Percentiles rank a stretch among this genome's conserved stretches.
Conservation (phyloP, 2,797 vertebrate species). For the Loriculus beryllinus region DNA sequence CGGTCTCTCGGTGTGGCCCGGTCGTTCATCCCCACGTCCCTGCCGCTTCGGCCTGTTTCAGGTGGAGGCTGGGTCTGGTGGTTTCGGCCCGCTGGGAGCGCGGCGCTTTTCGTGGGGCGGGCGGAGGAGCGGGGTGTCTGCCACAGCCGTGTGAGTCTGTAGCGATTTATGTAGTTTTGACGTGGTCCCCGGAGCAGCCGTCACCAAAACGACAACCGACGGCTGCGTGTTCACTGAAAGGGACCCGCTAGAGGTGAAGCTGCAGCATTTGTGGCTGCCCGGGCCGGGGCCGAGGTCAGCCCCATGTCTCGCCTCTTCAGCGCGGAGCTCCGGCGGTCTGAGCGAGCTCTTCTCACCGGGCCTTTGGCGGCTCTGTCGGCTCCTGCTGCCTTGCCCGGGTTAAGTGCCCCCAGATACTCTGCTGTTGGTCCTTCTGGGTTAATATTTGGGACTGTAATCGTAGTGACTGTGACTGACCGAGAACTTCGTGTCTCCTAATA, state of each 20-base stretch:
- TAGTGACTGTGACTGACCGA: fast-evolving
- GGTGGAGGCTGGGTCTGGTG: not conserved
- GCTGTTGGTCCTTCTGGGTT: fast-evolving
- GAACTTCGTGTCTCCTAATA: fast-evolving
- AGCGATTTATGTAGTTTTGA: fast-evolving
- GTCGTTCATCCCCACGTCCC: too few relatives aligned
- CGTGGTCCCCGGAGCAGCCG: too few relatives aligned
- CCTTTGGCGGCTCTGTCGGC: too few relatives aligned
- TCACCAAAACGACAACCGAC: fast-evolving
- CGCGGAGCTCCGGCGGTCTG: fast-evolving
- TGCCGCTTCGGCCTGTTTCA: too few relatives aligned
- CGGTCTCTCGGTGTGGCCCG: not conserved
- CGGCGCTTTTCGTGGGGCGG: not conserved
- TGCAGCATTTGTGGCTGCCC: not conserved
- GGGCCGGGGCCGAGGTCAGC: not conserved
- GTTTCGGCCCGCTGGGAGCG: not conserved
- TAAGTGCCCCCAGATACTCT: fast-evolving
- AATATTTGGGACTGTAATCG: fast-evolving
- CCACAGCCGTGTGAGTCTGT: fast-evolving
- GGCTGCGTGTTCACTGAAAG: fast-evolving
- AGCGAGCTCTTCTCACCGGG: too few relatives aligned
- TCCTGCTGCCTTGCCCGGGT: not conserved
- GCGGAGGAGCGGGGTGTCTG: not conserved
- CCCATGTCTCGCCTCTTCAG: not conserved
- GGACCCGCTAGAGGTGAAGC: not conserved